phyloP scores from a whole-genome alignment of 2,113 vertebrate genomes.

The Pterocles gutturalis region DNA sequence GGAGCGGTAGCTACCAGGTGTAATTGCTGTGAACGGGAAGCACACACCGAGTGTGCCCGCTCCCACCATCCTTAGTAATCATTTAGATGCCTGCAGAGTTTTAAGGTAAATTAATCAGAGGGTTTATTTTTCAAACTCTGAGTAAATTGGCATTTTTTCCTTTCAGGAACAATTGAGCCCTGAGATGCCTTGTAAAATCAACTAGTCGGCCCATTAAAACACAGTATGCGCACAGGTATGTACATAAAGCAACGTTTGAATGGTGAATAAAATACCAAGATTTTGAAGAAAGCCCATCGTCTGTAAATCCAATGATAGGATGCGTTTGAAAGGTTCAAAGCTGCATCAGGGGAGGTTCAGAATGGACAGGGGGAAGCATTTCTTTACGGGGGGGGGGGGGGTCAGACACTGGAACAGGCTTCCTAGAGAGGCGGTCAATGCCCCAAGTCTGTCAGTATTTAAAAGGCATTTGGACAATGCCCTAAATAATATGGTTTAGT shows the following conservation, averaged over 20 bases:
- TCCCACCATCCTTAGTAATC: no score
- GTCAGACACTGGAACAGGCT: background rate
- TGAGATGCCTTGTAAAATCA: background rate
- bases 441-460: background rate
- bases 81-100: background rate
- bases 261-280: accelerated
- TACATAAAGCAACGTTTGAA: background rate
- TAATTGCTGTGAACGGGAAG: accelerated
- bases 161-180: background rate
- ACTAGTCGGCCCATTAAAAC: accelerated
- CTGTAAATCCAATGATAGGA: background rate
- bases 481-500: accelerated
- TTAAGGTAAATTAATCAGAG: no score
- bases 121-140: background rate
- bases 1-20: background rate
- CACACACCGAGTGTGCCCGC: accelerated
- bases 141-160: background rate
- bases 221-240: accelerated
- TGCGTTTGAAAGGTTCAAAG: background rate
- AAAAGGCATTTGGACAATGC: background rate
- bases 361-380: background rate
- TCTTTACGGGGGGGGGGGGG: accelerated
- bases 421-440: accelerated
- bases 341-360: accelerated
- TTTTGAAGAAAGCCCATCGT: accelerated